phyloP scores from a whole-genome alignment of 2,888 invertebrate genomes.

The Dorcus parallelipipedus region DNA sequence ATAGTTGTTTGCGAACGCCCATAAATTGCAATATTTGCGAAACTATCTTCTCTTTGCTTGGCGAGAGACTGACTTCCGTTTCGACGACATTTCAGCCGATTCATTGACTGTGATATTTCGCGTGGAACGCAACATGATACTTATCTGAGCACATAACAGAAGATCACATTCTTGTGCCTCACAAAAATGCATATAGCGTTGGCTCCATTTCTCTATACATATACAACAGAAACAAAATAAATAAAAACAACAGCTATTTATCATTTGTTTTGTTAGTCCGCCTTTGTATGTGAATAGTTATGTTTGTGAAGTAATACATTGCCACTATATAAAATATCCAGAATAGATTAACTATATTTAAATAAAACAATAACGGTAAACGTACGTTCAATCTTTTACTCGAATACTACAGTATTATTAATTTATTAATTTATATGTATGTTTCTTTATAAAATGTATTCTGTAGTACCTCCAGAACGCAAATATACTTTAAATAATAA shows the following conservation, averaged over 20 bases:
- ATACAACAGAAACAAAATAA: slow-evolving; percentile 8
- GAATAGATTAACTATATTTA: too few species aligned
- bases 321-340: not conserved
- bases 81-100: slow-evolving; percentile 26
- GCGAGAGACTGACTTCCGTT: slow-evolving; percentile 33
- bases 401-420: too few species aligned
- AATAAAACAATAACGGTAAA: too few species aligned
- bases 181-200: slow-evolving; percentile 12
- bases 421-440: too few species aligned
- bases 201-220: slow-evolving; percentile 11
- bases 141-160: slow-evolving; percentile 21
- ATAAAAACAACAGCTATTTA: slow-evolving; percentile 6
- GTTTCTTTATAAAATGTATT: too few species aligned
- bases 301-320: not conserved
- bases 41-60: slow-evolving; percentile 29
- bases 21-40: slow-evolving; percentile 22
- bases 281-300: slow-evolving; percentile 8
- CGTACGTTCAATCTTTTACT: too few species aligned
- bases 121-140: slow-evolving; percentile 12
- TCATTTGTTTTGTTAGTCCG: slow-evolving; percentile 11
- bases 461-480: too few species aligned
- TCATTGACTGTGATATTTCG: slow-evolving; percentile 19
- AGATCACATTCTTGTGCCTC: slow-evolving; percentile 7
- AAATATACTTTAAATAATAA: too few species aligned
- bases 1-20: slow-evolving; percentile 19